These are phyloP conservation scores for Spodoptera picta DNA, from an alignment of 2,888 invertebrate genomes.

Conservation along the genomic window DNA sequence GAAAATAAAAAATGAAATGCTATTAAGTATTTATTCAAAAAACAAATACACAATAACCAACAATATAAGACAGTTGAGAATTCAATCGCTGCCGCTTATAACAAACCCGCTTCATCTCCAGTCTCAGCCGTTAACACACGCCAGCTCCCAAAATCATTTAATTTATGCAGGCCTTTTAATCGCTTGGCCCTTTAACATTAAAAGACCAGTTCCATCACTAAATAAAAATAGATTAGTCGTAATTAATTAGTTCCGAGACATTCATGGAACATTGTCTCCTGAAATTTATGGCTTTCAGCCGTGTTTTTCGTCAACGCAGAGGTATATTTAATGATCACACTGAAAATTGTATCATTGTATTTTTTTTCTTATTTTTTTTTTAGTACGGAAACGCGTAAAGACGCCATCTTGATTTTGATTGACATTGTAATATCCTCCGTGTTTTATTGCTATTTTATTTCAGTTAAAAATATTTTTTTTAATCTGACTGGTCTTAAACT, in stretches of 20 bases:
- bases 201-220: conserved; percentile 40
- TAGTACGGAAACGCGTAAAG: conserved; percentile 29
- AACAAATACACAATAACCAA: too few species aligned
- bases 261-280: conserved; percentile 64
- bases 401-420: conserved; percentile 38
- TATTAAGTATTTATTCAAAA: too few species aligned
- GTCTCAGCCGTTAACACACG: conserved; percentile 21
- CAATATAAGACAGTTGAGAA: too few species aligned
- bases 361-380: conserved; percentile 16
- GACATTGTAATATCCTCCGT: conserved; percentile 28
- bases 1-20: too few species aligned
- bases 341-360: conserved; percentile 57
- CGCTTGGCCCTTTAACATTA: conserved; percentile 57
- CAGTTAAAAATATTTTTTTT: conserved; percentile 16
- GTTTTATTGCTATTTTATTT: conserved; percentile 37
- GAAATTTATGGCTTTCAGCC: conserved; percentile 73
- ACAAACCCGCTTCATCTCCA: background rate
- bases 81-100: too few species aligned
- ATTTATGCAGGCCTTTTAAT: conserved; percentile 69
- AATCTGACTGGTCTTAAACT: conserved; percentile 35
- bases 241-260: conserved; percentile 69
- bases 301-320: conserved; percentile 48
- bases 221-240: conserved; percentile 62
- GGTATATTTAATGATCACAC: conserved; percentile 49
- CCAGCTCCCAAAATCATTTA: conserved; percentile 50